These are phyloP conservation scores for Pteropus alecto DNA, from an alignment of 2,113 vertebrate species.

Conservation along the genomic window DNA sequence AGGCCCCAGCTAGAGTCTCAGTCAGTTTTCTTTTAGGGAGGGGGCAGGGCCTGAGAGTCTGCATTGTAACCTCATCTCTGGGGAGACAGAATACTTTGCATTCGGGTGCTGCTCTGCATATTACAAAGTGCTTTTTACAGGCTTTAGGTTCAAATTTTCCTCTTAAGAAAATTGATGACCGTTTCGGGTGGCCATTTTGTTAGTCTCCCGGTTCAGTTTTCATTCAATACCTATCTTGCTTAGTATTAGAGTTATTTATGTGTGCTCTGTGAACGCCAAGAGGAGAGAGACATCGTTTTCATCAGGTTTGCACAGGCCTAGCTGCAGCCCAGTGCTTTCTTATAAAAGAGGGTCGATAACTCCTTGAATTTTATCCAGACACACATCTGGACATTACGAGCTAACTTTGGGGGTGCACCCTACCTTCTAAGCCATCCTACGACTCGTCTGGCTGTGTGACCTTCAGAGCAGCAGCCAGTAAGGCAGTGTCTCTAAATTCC, in stretches of 20 bases:
- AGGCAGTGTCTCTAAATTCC: conserved; percentile 12
- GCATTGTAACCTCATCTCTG: accelerated
- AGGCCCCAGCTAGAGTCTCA: not conserved
- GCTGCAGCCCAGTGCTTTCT: not conserved
- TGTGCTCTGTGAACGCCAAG: not conserved
- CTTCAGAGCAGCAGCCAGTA: not conserved
- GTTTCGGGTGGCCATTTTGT: not conserved
- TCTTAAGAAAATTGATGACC: not conserved
- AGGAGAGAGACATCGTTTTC: not conserved
- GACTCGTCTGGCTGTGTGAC: not conserved
- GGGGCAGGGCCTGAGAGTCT: not conserved
- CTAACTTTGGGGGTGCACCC: not conserved
- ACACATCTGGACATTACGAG: not conserved
- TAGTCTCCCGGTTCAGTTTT: not conserved
- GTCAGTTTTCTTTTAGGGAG: not conserved
- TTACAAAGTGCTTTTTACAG: not conserved
- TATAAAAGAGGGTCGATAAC: not conserved
- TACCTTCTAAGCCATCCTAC: not conserved
- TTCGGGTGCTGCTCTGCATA: not conserved
- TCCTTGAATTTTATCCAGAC: not conserved
- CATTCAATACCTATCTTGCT: not conserved
- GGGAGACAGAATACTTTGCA: not conserved
- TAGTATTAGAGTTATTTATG: not conserved
- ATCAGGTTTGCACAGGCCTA: not conserved
- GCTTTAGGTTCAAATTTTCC: not conserved